Base-by-base conservation (phyloP, 2,113 vertebrate genomes). In the Gallinago paraguaiae region DNA sequence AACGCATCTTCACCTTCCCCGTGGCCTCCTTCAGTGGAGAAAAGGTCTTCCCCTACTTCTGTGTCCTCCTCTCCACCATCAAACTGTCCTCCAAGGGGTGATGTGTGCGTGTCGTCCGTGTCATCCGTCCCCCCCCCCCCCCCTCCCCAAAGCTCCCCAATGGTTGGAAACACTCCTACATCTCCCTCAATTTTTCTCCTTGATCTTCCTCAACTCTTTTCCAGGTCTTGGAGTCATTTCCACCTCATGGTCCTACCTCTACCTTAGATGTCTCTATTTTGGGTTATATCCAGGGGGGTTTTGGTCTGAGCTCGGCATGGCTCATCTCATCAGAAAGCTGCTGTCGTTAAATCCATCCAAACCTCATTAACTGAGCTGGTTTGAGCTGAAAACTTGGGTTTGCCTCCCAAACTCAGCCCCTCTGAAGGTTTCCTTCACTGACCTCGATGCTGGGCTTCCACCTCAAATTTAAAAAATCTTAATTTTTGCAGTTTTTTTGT, bases 21-120 rank as follows among this genome's bases (percentile, higher is more conserved):
- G 65, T 30, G 46, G 76, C 35, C 20, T 94, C 94, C 76, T 96
- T 96, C 84, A 17, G 77, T 0, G 94, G 92, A 7, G 84, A 95
- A 68, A 95, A 9, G 41, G 77, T 95, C 53, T 94, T 96, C 81
- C 95, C 95, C 81, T 95, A 93, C 54, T 96, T 96, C 48, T 93
- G 77, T 0, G 92, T 96, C 13, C 95, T 96, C 45, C 95, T 96
- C 30, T 94, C 95, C 86, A 86, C 92, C 68, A 81, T 96, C 76
- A 95, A 72, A n/a, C 30, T 96, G 23, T 31, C 81, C 16, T 45
- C 84, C 30, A 83, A 20, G 35, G 54, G 54, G 1, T 93, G 77
- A 88, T 3, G 22, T 1, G 2, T 23, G 41, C 37, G 37, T 43
- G 39, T 39, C 10, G 10, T 39, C 10, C 37, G 9, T 37, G 37